These are phyloP conservation scores for Ameiurus melas DNA, from an alignment of 2,113 vertebrate species.

Conservation along the genomic window DNA sequence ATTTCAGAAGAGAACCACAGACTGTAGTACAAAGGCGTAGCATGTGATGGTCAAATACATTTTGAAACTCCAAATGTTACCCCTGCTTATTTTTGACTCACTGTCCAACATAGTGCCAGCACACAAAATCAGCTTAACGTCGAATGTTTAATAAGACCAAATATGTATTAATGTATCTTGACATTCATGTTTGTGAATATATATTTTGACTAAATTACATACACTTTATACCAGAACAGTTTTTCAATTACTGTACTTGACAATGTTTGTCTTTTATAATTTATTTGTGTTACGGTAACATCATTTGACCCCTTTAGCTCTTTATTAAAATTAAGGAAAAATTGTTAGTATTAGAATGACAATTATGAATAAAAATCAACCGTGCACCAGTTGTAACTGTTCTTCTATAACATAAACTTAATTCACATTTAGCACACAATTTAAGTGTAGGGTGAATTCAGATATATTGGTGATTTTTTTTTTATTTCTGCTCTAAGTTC, in stretches of 20 bases:
- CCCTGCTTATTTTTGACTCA: background rate
- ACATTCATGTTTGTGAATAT: background rate
- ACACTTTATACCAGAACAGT: background rate
- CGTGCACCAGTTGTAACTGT: background rate
- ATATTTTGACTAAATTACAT: background rate
- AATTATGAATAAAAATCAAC: background rate
- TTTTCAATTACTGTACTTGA: background rate
- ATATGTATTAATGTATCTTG: background rate
- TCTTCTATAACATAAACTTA: background rate
- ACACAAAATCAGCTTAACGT: background rate
- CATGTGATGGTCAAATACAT: constrained; percentile 19
- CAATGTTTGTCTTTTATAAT: background rate
- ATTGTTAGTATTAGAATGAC: background rate
- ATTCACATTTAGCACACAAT: background rate
- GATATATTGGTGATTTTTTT: background rate
- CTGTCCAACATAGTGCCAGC: background rate
- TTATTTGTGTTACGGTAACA: background rate
- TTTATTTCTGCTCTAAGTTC: background rate
- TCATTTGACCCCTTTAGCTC: background rate
- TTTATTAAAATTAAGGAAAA: no score
- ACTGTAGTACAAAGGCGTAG: constrained; percentile 24
- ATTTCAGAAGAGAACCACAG: constrained; percentile 24
- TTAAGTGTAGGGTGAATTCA: background rate
- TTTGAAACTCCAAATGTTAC: constrained; percentile 10
- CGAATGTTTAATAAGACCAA: background rate